phyloP scores from a whole-genome alignment of 2,797 vertebrate genomes.

The Sciaenops ocellatus region DNA sequence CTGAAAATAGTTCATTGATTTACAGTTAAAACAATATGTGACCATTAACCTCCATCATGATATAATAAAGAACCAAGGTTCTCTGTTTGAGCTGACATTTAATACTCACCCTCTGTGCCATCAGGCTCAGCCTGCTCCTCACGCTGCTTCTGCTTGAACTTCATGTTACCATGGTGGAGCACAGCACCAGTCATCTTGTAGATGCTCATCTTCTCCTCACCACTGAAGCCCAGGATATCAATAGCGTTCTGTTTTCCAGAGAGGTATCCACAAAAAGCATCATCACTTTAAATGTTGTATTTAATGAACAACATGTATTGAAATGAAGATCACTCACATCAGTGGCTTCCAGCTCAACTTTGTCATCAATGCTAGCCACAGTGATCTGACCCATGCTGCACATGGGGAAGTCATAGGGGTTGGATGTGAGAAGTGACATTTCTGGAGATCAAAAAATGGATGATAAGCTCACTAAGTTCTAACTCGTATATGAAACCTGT shows the following conservation, averaged over 20 bases:
- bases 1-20: slow-evolving; percentile 68
- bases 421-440: too few relatives aligned
- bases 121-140: slow-evolving; percentile 93
- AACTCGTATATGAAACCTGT: too few relatives aligned
- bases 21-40: background rate
- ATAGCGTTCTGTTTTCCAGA: slow-evolving; percentile 84
- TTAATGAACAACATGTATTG: too few relatives aligned
- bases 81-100: background rate
- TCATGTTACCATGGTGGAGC: slow-evolving; percentile 90
- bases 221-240: slow-evolving; percentile 88
- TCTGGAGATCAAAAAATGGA: too few relatives aligned
- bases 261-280: background rate
- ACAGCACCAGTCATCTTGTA: slow-evolving; percentile 91
- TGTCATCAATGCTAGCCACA: too few relatives aligned
- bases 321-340: too few relatives aligned
- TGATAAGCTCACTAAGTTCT: too few relatives aligned
- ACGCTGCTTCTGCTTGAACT: slow-evolving; percentile 92
- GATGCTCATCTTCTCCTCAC: slow-evolving; percentile 88
- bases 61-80: background rate
- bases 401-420: too few relatives aligned
- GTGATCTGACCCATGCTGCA: too few relatives aligned
- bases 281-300: background rate
- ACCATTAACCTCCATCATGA: background rate
- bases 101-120: slow-evolving; percentile 87
- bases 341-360: too few relatives aligned